A percentile compares a stretch with the other conserved stretches of the same genome.
phyloP scores from a whole-genome alignment of 2,888 invertebrate species.

The Ctenicera cuprea region DNA sequence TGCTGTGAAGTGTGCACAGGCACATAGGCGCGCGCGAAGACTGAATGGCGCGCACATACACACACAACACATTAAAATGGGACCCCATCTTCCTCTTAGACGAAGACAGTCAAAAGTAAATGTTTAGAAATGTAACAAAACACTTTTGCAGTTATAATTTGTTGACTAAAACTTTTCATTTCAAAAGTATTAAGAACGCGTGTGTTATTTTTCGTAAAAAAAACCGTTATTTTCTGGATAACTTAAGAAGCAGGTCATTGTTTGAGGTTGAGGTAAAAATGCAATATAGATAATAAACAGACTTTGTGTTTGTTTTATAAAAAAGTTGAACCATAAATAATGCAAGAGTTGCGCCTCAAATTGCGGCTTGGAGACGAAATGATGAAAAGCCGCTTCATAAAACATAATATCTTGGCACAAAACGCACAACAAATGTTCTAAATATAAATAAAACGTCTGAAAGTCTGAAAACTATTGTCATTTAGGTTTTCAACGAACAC shows the following conservation, averaged over 20 bases:
- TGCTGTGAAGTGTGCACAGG: too few species aligned
- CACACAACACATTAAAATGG: too few species aligned
- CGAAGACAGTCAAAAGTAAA: too few species aligned
- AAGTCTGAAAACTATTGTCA: slow-evolving; percentile 29
- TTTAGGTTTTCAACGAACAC: slow-evolving; percentile 21
- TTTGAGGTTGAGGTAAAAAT: neutral
- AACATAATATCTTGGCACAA: slow-evolving; percentile 26
- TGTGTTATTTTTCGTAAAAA: too few species aligned
- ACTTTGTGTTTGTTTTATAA: slow-evolving; percentile 10
- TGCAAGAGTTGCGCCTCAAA: neutral
- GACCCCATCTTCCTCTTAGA: too few species aligned
- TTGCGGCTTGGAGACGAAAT: neutral
- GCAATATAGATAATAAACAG: neutral
- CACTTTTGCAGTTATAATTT: too few species aligned
- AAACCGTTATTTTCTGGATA: too few species aligned
- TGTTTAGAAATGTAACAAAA: too few species aligned
- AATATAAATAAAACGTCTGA: slow-evolving; percentile 19
- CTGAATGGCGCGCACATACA: too few species aligned
- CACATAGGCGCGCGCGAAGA: too few species aligned
- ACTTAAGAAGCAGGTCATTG: neutral
- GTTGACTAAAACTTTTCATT: too few species aligned
- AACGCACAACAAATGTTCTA: slow-evolving; percentile 17
- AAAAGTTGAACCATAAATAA: slow-evolving; percentile 19
- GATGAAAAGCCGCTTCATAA: slow-evolving; percentile 29
- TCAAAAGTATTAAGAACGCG: too few species aligned